Evolutionary conservation across 2,888 invertebrate species (phyloP), one percentile per base, ranked within the genome.

Genomic region (Philereme vetulata): DNA sequence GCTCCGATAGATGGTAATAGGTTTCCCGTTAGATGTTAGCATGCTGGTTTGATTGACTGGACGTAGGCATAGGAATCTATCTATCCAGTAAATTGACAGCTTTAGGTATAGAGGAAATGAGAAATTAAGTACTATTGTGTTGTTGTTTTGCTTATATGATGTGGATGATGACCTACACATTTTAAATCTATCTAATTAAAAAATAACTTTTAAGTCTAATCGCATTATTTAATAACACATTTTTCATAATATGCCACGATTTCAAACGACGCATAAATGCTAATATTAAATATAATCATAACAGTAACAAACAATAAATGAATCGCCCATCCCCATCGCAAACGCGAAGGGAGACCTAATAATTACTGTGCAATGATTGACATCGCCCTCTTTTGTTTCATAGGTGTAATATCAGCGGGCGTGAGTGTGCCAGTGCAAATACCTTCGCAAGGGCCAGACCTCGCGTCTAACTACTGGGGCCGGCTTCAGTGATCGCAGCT

Each of bases 351-450:
- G 53, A 54, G 56, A 60, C 45, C 54, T 67, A 65, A 69, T 69
- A n/a, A n/a, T n/a, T n/a, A 67, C 64, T 60, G 61, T 56, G 64
- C 62, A 67, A 68, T 71, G 72, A 77, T 72, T 77, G 67, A 78
- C 72, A 64, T 64, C 71, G 68, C 70, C 74, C 70, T 76, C 70
- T 76, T 21, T 79, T 81, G 74, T 75, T 77, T 90, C 93, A 48
- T 93, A 97, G 97, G 97, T 84, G 96, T 97, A 76, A 97, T 98
- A 93, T 97, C 97, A 62, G 97, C 97, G 63, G 97, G 97, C 34
- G 97, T 98, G 53, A 97, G 97, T 64, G 97, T 97, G 55, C 98
- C 97, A 50, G 97, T 97, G 66, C 97, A 98, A 93, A 97, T 97
- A 80, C 97, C 97, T 53, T 97, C 96, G 75, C 96, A 96, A 86